Base-by-base conservation (phyloP, 2,113 vertebrate genomes). In the Pterocles gutturalis region DNA sequence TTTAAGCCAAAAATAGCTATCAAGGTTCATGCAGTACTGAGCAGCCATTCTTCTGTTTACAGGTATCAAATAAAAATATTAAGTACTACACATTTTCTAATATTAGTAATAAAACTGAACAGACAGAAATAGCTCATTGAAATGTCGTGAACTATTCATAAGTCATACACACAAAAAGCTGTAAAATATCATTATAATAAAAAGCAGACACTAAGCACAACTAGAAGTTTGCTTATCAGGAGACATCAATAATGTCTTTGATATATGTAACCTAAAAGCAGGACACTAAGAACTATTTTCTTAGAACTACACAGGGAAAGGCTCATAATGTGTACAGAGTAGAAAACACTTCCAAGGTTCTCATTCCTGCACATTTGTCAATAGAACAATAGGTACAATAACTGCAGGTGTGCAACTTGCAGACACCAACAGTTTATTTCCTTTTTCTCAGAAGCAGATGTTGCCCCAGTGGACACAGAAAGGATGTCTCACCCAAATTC, bases 321-420 rank as follows among this genome's bases (percentile, higher is more conserved):
- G 31, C 9, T 83, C 0, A 0, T 67, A 61, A 60, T 4, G 7
- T 9, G 4, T 26, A 33, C 17, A 46, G 28, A 49, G 36, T 28
- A 85, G 58, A 33, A 92, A 77, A 80, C 25, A 10, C 49, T 70
- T 69, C 71, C 60, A 51, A 54, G 5, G 28, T 0, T 1, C 41
- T 31, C 9, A 36, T 76, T 60, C 14, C 62, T 66, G 71, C 49
- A 16, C 5, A 28, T 28, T 24, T 67, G 33, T 21, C 58, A 83
- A 29, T 12, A 62, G 7, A 57, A 20, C 67, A 55, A 28, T n/a
- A 53, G 2, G 1, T 7, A 36, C 33, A 48, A 7, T 20, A 76
- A 46, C 29, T 90, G 29, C 79, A 61, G 53, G 10, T 11, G 31
- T 4, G 17, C 38, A 73, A 57, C 67, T 3, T 67, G 41, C 34